phyloP scores from a whole-genome alignment of 1,140 invertebrate species.

The Musca vetustissima region DNA sequence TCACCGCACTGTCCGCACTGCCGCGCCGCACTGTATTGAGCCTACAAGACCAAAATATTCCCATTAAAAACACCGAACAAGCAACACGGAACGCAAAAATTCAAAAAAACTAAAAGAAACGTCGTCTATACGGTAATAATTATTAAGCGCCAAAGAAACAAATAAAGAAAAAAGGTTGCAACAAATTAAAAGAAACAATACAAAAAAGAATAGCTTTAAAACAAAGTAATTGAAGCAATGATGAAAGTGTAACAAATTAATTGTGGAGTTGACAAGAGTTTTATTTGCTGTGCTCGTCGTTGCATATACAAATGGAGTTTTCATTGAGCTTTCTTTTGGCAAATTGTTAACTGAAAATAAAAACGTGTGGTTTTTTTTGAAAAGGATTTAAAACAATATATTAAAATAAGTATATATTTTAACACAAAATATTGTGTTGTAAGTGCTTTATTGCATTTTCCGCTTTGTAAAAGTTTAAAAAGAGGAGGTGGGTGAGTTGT shows the following conservation, averaged over 20 bases:
- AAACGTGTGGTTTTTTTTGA: slow-evolving; percentile 1
- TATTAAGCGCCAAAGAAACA: slow-evolving; percentile 25
- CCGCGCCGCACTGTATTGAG: too few species aligned
- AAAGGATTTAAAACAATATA: background rate
- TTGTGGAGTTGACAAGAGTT: background rate
- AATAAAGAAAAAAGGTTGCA: slow-evolving; percentile 13
- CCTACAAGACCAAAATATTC: slow-evolving; percentile 16
- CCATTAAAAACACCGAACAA: slow-evolving; percentile 28
- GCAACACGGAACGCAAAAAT: slow-evolving; percentile 25
- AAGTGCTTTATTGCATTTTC: too few species aligned
- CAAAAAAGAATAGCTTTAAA: slow-evolving; percentile 20
- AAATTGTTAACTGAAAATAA: background rate
- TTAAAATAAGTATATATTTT: too few species aligned
- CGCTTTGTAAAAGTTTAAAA: too few species aligned
- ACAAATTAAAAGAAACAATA: slow-evolving; percentile 17
- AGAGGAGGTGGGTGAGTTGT: too few species aligned
- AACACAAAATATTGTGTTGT: too few species aligned
- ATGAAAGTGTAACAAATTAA: too few species aligned
- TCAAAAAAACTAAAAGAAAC: too few species aligned
- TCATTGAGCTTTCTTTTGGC: background rate
- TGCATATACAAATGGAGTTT: slow-evolving; percentile 1
- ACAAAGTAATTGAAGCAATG: background rate
- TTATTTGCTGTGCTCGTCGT: too few species aligned
- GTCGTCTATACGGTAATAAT: slow-evolving; percentile 16
- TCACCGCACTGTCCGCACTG: too few species aligned